These are phyloP conservation scores for Bryconaethiops microstoma DNA, from an alignment of 2,797 vertebrate genomes.

Conservation along the genomic window DNA sequence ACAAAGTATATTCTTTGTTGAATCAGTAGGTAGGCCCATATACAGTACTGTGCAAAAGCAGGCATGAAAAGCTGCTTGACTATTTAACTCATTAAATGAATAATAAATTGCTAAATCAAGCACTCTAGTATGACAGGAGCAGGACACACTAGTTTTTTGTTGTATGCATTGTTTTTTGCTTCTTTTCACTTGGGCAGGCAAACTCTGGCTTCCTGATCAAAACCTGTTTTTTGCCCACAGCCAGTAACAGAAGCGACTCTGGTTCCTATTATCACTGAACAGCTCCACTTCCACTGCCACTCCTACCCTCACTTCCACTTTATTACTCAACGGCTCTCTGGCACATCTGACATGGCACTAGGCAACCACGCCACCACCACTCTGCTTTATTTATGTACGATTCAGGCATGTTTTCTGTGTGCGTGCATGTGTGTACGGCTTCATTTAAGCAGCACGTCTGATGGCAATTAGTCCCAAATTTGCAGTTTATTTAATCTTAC, in stretches of 20 bases:
- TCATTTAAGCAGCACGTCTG: conserved; percentile 71
- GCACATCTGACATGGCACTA: conserved; percentile 78
- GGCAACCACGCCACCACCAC: conserved; percentile 75
- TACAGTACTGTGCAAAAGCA: neutral
- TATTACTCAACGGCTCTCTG: conserved; percentile 78
- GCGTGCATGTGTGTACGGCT: conserved; percentile 42
- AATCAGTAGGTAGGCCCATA: neutral
- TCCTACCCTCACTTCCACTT: conserved; percentile 78
- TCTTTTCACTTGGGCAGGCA: conserved; percentile 62
- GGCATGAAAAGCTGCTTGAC: too few relatives aligned
- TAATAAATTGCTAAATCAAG: too few relatives aligned
- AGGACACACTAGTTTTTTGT: conserved; percentile 34
- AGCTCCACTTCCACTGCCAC: conserved; percentile 70
- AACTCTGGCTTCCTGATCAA: conserved; percentile 63
- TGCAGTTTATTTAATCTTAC: conserved; percentile 79
- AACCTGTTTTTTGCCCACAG: conserved; percentile 61
- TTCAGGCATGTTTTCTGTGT: conserved; percentile 50
- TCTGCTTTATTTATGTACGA: conserved; percentile 78
- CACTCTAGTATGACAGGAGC: conserved; percentile 37
- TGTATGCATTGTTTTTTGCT: conserved; percentile 49
- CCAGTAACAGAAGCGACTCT: conserved; percentile 76
- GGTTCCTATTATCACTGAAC: conserved; percentile 78
- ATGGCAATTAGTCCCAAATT: conserved; percentile 75
- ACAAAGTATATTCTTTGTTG: neutral
- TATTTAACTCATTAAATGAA: too few relatives aligned